Conservation (phyloP, 2,113 vertebrate genomes). For the Paralichthys olivaceus region DNA sequence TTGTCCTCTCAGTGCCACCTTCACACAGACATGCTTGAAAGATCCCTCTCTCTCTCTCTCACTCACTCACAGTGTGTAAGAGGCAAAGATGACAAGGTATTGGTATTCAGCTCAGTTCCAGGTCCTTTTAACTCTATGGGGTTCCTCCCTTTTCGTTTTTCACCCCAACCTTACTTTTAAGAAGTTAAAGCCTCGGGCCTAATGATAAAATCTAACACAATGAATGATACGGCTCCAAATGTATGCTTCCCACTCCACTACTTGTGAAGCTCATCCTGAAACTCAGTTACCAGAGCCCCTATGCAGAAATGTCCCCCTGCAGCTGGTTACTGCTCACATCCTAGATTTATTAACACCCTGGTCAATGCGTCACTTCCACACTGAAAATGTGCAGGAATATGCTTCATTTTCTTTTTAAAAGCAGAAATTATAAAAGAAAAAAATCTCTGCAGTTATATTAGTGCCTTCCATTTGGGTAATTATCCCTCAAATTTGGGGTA, state of each 20-base stretch:
- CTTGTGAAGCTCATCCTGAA: conserved; percentile 38
- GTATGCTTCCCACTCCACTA: conserved; percentile 24
- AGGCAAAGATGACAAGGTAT: conserved; percentile 42
- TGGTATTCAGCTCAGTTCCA: conserved; percentile 57
- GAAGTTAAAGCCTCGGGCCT: conserved; percentile 40
- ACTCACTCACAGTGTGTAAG: background rate
- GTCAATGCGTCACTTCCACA: conserved; percentile 34
- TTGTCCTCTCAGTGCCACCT: conserved; percentile 21
- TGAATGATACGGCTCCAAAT: conserved; percentile 33
- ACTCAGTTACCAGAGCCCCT: conserved; percentile 18
- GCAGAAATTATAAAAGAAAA: conserved; percentile 37
- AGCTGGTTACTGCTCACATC: conserved; percentile 10
- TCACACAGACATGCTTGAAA: conserved; percentile 33
- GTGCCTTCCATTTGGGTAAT: conserved; percentile 65
- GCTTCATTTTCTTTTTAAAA: conserved; percentile 56
- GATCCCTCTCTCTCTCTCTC: conserved; percentile 5
- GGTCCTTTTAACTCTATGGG: conserved; percentile 55
- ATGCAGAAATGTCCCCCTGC: conserved; percentile 19
- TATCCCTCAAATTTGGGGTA: conserved; percentile 69
- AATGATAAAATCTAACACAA: conserved; percentile 57
- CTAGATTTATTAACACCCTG: conserved; percentile 39
- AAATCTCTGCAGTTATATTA: conserved; percentile 41
- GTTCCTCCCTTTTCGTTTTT: conserved; percentile 29
- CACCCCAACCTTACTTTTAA: conserved; percentile 39
- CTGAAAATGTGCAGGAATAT: conserved; percentile 37